Conservation (phyloP, 2,888 invertebrate species). For the Temnothorax ravouxi region DNA sequence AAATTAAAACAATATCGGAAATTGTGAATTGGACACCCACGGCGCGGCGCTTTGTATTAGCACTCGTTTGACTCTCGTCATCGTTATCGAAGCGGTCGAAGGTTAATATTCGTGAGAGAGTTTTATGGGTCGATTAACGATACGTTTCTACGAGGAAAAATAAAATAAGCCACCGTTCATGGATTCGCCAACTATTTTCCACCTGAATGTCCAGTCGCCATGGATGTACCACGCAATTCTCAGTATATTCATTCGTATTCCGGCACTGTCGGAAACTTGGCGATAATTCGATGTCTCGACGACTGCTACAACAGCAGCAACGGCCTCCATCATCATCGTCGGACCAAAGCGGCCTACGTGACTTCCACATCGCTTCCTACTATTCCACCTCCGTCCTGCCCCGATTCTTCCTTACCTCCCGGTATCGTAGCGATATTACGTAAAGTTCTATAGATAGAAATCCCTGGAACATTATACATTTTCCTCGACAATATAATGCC, state of each 20-base stretch:
- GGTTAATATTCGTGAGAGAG: slow-evolving; percentile 32
- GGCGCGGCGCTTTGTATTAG: not conserved
- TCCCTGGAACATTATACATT: slow-evolving; percentile 13
- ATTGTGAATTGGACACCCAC: not conserved
- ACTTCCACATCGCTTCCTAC: slow-evolving; percentile 61
- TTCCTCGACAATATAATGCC: not conserved
- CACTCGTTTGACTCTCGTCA: not conserved
- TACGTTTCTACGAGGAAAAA: not conserved
- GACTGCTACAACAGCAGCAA: slow-evolving; percentile 72
- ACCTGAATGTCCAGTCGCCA: slow-evolving; percentile 46
- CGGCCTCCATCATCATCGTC: slow-evolving; percentile 69
- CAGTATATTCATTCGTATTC: slow-evolving; percentile 71
- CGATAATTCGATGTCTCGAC: slow-evolving; percentile 78
- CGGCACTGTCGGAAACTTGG: slow-evolving; percentile 71
- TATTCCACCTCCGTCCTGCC: slow-evolving; percentile 33
- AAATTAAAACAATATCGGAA: slow-evolving; percentile 19
- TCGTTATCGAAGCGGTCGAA: not conserved
- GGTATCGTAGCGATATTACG: slow-evolving; percentile 21
- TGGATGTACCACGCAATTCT: slow-evolving; percentile 37
- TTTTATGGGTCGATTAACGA: slow-evolving; percentile 23
- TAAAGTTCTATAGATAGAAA: slow-evolving; percentile 34
- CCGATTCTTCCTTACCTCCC: slow-evolving; percentile 42
- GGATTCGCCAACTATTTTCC: slow-evolving; percentile 52
- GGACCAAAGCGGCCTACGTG: slow-evolving; percentile 75
- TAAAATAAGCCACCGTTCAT: slow-evolving; percentile 13